These are phyloP conservation scores for Anoplolepis gracilipes DNA, from an alignment of 1,140 invertebrate genomes.

Conservation along the genomic window DNA sequence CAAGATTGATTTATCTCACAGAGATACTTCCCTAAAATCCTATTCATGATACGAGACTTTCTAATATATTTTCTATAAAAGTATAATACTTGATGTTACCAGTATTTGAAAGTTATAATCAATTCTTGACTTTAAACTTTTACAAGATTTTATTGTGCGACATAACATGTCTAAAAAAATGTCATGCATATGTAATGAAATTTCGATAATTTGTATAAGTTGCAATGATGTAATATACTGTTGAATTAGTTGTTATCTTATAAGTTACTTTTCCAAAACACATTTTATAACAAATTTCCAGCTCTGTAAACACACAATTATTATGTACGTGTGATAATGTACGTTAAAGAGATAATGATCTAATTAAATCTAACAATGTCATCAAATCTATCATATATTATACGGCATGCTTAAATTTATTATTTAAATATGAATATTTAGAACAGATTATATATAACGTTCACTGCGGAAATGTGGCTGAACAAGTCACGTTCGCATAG, in stretches of 20 bases:
- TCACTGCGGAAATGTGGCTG: too few relatives aligned
- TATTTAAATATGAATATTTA: too few relatives aligned
- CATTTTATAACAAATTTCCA: too few relatives aligned
- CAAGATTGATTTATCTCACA: slow-evolving; percentile 6
- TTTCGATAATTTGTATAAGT: not conserved
- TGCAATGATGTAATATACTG: not conserved
- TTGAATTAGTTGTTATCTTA: too few relatives aligned
- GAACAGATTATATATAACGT: too few relatives aligned
- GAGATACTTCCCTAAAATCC: not conserved
- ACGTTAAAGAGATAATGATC: not conserved
- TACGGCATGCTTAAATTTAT: too few relatives aligned
- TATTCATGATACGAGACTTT: not conserved
- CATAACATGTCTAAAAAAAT: not conserved
- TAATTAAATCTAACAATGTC: not conserved
- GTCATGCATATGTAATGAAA: not conserved
- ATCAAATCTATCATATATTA: not conserved
- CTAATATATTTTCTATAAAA: not conserved
- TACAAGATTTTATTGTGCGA: not conserved
- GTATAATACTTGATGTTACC: too few relatives aligned
- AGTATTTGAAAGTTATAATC: slow-evolving; percentile 9
- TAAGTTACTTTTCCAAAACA: too few relatives aligned
- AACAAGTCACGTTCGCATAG: not conserved
- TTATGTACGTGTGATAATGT: not conserved
- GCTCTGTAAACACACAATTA: not conserved
- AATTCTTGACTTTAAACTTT: not conserved